Evolutionary conservation across 2,113 vertebrate genomes (phyloP), one percentile per base, ranked within the genome.

Genomic region (Micronycteris hirsuta): DNA sequence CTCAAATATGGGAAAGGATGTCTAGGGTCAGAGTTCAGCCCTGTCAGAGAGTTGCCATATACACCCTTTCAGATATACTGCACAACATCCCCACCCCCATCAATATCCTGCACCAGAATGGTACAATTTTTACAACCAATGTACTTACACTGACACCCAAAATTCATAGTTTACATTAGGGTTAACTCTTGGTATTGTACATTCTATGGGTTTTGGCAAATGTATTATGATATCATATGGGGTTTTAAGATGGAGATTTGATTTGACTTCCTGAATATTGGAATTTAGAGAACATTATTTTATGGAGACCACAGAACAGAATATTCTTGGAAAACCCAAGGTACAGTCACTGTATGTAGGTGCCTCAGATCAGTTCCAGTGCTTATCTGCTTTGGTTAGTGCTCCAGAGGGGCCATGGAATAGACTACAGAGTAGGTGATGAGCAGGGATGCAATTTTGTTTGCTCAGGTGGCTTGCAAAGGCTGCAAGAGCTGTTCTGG

Each of bases 201-300:
- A 52, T 65, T 74, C 11, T 87, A 0, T 77, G 20, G 73, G 22
- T 87, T 91, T 96, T 52, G 67, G 31, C 54, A 85, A 26, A 52
- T 86, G 7, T 74, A 12, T 83, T 76, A 45, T 82, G 67, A 74
- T 71, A 52, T 43, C 16, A 49, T 22, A 43, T 78, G 61, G 41
- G 4, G 6, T 89, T 86, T 96, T 68, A 86, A 81, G 81, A 16
- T 74, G 49, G 41, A 86, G n/a, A 58, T 87, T 63, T 90, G 70
- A 13, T 96, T 77, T 70, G 49, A 86, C 68, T 95, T 93, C 61
- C 61, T 77, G 76, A 84, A 87, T 78, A 93, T 73, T 91, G n/a
- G 71, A 88, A 88, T 95, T 88, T 88, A 52, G 38, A 93, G 54
- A 71, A 71, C 24, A 43, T 28, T 93, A 36, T 47, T 95, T 93